Percentiles rank a stretch among this genome's conserved stretches.
These are phyloP conservation scores for Microhierax caerulescens DNA, from an alignment of 2,797 vertebrate genomes.

Conservation along the genomic window DNA sequence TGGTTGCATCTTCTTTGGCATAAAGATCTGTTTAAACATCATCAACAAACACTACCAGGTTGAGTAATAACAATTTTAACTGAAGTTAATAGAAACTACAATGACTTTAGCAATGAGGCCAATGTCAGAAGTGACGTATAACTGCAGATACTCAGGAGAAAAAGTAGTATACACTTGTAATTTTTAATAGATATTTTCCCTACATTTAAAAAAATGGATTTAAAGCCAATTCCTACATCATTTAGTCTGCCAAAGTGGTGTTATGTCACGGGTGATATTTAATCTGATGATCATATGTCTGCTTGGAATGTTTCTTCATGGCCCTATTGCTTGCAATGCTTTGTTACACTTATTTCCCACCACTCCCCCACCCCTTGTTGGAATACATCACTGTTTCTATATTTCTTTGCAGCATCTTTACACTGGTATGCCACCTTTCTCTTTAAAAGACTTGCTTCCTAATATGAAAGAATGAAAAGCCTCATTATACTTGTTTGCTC, in stretches of 20 bases:
- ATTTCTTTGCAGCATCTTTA: background rate
- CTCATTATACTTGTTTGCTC: background rate
- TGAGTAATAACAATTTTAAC: background rate
- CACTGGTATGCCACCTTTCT: background rate
- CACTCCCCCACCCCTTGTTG: background rate
- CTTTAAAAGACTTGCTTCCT: background rate
- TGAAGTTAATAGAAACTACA: background rate
- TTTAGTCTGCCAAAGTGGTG: background rate
- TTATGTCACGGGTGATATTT: background rate
- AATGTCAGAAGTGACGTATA: background rate
- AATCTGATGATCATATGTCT: background rate
- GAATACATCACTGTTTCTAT: background rate
- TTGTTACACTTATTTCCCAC: background rate
- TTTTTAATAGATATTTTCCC: background rate
- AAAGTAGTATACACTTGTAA: background rate
- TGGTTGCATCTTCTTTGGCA: background rate
- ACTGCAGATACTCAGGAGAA: background rate
- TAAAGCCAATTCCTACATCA: background rate
- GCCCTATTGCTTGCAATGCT: background rate
- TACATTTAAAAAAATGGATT: background rate
- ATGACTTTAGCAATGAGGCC: background rate
- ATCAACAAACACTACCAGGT: background rate
- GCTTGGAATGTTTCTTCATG: background rate
- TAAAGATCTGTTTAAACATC: background rate
- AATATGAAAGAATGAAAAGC: background rate